These are phyloP conservation scores for Keiferia lycopersicella DNA, from an alignment of 2,888 invertebrate species.

Conservation along the genomic window DNA sequence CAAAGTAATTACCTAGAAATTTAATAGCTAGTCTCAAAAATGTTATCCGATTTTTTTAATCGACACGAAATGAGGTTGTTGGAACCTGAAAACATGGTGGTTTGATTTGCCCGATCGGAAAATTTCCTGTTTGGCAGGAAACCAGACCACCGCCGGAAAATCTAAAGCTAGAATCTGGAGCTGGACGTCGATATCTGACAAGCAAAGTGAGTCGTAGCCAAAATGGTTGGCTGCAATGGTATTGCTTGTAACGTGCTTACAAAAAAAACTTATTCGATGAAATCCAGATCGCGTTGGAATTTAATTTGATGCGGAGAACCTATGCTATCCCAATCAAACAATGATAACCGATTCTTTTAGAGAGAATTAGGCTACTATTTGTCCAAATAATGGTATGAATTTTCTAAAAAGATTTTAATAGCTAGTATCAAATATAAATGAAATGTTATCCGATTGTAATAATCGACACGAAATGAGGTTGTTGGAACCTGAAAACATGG, in stretches of 20 bases:
- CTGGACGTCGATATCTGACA: conserved; percentile 35
- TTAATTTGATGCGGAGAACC: too few relatives aligned
- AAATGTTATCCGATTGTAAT: conserved; percentile 1
- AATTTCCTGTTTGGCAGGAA: conserved; percentile 61
- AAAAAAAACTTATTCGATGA: too few relatives aligned
- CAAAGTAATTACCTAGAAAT: too few relatives aligned
- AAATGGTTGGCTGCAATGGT: too few relatives aligned
- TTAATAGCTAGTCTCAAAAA: too few relatives aligned
- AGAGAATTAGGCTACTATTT: too few relatives aligned
- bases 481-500: conserved; percentile 18
- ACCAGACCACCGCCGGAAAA: conserved; percentile 52
- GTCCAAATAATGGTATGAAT: too few relatives aligned
- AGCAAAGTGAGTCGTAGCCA: conserved; percentile 8
- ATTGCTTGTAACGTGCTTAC: not conserved
- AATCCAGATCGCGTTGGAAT: too few relatives aligned
- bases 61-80: conserved; percentile 9
- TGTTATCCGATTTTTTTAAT: conserved; percentile 1
- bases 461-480: conserved; percentile 16
- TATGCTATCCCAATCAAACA: too few relatives aligned
- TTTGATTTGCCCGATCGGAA: conserved; percentile 46
- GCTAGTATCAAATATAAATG: too few relatives aligned
- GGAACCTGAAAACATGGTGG: conserved; percentile 28
- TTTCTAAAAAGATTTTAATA: too few relatives aligned
- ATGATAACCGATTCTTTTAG: too few relatives aligned
- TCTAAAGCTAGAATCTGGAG: conserved; percentile 42